Conservation (phyloP, 2,797 vertebrate genomes). For the Silurus aristotelis region DNA sequence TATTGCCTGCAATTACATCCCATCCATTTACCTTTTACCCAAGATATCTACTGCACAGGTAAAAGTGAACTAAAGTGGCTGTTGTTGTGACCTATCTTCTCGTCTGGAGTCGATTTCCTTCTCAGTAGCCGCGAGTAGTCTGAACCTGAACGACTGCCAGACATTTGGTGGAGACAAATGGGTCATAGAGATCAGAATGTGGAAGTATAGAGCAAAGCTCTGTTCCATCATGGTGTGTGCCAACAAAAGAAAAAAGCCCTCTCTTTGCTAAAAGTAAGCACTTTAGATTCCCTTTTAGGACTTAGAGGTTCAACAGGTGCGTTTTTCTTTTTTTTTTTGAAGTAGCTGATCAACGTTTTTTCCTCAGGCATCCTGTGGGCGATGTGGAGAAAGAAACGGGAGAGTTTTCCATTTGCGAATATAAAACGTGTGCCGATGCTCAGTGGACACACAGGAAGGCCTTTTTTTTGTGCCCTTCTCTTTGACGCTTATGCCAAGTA, state of each 20-base stretch:
- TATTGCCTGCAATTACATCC: constrained; percentile 29
- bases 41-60: neutral
- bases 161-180: constrained; percentile 34
- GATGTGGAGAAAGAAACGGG: constrained; percentile 53
- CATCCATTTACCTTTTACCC: constrained; percentile 10
- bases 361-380: constrained; percentile 62
- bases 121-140: constrained; percentile 36
- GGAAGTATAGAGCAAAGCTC: neutral
- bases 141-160: constrained; percentile 36
- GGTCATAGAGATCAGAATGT: constrained; percentile 19
- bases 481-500: constrained; percentile 7
- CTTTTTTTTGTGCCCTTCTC: neutral
- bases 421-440: constrained; percentile 16
- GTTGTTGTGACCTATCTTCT: constrained; percentile 74
- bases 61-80: constrained; percentile 58
- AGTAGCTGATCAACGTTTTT: constrained; percentile 69
- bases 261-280: neutral
- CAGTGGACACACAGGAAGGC: constrained; percentile 16
- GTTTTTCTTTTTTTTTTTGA: constrained; percentile 52
- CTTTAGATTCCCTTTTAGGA: neutral
- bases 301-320: constrained; percentile 55
- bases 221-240: constrained; percentile 24
- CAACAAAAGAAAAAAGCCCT: constrained; percentile 10
- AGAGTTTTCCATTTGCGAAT: constrained; percentile 28
- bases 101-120: constrained; percentile 67